Percentiles rank a stretch among this genome's conserved stretches.
Evolutionary conservation across 2,113 vertebrate genomes (phyloP).

Genomic region (Menidia beryllina): DNA sequence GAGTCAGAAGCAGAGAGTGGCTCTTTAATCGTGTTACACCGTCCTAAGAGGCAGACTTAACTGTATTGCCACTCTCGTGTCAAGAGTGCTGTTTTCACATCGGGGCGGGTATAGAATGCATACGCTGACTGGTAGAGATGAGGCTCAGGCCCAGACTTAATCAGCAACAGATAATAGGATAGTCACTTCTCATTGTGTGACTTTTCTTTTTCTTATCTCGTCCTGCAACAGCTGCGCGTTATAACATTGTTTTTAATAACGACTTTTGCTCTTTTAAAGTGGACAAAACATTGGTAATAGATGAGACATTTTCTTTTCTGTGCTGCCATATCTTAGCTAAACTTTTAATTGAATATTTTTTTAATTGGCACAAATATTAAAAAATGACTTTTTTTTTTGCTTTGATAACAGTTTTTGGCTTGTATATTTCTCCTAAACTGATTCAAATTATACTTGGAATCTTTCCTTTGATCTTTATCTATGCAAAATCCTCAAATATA

Average conservation of each 20-base stretch:
- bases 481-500: conserved; percentile 5
- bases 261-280: conserved; percentile 1
- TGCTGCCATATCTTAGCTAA: conserved; percentile 19
- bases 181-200: conserved; percentile 26
- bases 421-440: neutral
- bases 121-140: conserved; percentile 29
- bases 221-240: conserved; percentile 16
- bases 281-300: conserved; percentile 9
- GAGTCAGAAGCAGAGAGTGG: conserved; percentile 23
- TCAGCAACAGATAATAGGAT: conserved; percentile 45
- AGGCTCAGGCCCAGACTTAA: conserved; percentile 45
- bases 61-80: conserved; percentile 53
- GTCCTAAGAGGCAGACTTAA: conserved; percentile 52
- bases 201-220: conserved; percentile 22
- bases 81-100: conserved; percentile 43
- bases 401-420: neutral
- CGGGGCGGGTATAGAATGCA: conserved; percentile 27
- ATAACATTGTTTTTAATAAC: conserved; percentile 7
- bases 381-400: neutral
- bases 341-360: conserved; percentile 5
- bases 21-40: conserved; percentile 59
- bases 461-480: neutral
- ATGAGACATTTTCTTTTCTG: neutral
- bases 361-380: neutral
- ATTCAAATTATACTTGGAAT: neutral